Evolutionary conservation across 2,113 vertebrate genomes (phyloP), one percentile per base, ranked within the genome.

Genomic region (Toxotes jaculatrix): DNA sequence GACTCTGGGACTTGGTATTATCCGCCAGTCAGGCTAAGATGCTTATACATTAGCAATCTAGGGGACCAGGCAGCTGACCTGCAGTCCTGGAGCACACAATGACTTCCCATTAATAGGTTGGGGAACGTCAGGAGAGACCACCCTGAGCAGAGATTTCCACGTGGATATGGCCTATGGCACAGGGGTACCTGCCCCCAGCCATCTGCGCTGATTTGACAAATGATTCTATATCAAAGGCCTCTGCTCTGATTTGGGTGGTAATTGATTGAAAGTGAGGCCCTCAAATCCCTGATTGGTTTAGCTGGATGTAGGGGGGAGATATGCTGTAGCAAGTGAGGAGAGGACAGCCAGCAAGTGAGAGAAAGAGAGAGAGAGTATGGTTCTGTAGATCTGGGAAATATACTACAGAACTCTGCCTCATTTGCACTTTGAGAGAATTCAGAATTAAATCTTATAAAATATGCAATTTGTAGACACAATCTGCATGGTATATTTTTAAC

Each of bases 221-320:
- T 95, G 88, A 95, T 95, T 94, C 93, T 88, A 91, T 94, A 95
- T 93, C 93, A 95, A 94, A 94, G 93, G 91, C 87, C 91, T 86
- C 77, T 75, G 85, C 91, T 86, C 93, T 94, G 93, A 95, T 95
- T 95, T 94, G 89, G 84, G 78, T 90, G 85, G 92, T 95, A 94
- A 95, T 95, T 95, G 94, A 95, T 95, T 95, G 93, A 92, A 94
- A 91, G 87, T 85, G 93, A 94, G 93, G 91, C 92, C 71, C 60
- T 91, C 80, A 94, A 95, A 93, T 95, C 94, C 94, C 93, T 95
- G 93, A 95, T 95, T 95, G 93, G 92, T 95, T 95, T 95, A 93
- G 91, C 87, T 87, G 79, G 78, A 91, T 91, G 85, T 87, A 67
- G 79, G 83, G 79, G 86, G 64, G 73, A 79, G 88, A 85, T 84